Base-by-base conservation (phyloP, 2,113 vertebrate genomes). In the Pelmatolapia mariae region DNA sequence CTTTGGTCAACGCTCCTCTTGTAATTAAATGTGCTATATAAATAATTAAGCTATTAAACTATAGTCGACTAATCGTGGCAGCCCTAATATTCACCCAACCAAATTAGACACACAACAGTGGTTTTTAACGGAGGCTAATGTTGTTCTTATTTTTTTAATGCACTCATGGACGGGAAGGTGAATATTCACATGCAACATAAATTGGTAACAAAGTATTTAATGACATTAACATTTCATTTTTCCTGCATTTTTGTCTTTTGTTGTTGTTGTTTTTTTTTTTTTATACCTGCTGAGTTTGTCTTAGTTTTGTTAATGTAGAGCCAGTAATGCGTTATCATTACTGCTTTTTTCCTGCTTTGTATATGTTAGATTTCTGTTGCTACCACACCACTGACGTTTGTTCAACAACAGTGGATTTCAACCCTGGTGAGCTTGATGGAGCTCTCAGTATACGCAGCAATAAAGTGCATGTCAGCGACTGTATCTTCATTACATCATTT, bases 141-240 rank as follows among this genome's bases (percentile, higher is more conserved):
- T 54, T 54, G 53, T 54, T 54, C n/a, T 57, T 33, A 40, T 53
- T 31, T 52, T 47, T 47, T 86, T 76, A 82, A 81, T 80, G 45
- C 7, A 16, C 57, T 43, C 40, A 61, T 38, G 38, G 36, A 80
- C 61, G 56, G 87, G 53, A 91, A 52, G 50, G 63, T 47, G 81
- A 66, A 47, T 82, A 73, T 83, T 83, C 31, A 85, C 31, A 59
- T 61, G 29, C 78, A 4, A 50, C 79, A 38, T 80, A 90, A 85
- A 89, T 61, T 88, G 88, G 90, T 93, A 93, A 93, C 90, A 73
- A 66, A 53, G 6, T 68, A 53, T 83, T 84, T 50, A 40, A 38
- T 76, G 57, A 43, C 5, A 54, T 54, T 22, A 71, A 22, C 10
- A 61, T 66, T 19, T 36, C 45, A 13, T 43, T 68, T 40, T 43